phyloP scores from a whole-genome alignment of 2,113 vertebrate species.

The Mirounga angustirostris region DNA sequence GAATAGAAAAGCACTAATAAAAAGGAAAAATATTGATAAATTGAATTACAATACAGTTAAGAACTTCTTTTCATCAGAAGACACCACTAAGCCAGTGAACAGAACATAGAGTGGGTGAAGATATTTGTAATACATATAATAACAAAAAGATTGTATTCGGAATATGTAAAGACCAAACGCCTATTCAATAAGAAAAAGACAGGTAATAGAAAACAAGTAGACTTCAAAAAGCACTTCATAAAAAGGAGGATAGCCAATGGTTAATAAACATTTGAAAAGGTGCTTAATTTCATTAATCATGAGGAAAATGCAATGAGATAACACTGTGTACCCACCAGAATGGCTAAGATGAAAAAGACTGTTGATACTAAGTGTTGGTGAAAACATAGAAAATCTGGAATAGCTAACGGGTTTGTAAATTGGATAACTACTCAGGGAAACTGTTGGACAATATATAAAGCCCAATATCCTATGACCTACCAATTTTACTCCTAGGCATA shows the following conservation, averaged over 20 bases:
- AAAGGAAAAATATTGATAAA: neutral
- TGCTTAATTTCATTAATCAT: neutral
- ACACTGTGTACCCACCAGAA: neutral
- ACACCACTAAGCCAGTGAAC: neutral
- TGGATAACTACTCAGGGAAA: neutral
- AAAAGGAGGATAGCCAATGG: neutral
- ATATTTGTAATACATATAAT: neutral
- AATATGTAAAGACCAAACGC: neutral
- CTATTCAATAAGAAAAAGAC: neutral
- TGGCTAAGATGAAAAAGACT: neutral
- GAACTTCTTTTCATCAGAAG: slow-evolving; percentile 4
- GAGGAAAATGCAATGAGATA: neutral
- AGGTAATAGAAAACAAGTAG: neutral
- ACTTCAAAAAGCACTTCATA: neutral
- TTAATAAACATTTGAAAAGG: slow-evolving; percentile 1
- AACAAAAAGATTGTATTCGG: neutral
- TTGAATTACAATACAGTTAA: neutral
- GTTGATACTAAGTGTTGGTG: neutral
- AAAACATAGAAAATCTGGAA: neutral
- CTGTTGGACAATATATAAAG: neutral
- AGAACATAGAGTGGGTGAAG: neutral
- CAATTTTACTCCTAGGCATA: neutral
- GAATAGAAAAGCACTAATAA: neutral
- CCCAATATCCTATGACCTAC: neutral
- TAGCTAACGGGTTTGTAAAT: neutral